A percentile compares a stretch with the other conserved stretches of the same genome.
Evolutionary conservation across 2,113 vertebrate species (phyloP).

Genomic region (Nothoprocta perdicaria): DNA sequence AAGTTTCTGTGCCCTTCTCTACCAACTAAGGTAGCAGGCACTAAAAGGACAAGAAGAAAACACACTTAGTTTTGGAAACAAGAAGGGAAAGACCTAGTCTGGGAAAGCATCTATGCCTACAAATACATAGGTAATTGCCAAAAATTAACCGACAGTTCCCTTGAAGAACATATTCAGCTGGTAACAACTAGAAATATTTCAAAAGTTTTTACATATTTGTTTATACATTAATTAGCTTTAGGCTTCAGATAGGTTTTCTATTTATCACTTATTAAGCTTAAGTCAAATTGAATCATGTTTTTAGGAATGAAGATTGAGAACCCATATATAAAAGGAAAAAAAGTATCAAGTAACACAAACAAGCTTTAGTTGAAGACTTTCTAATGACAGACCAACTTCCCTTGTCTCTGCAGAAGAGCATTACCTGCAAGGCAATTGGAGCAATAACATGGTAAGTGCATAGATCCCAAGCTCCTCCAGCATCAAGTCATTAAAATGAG

Average conservation of each 20-base stretch:
- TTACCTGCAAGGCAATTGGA: not conserved
- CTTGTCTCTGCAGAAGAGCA: not conserved
- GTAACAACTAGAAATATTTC: not conserved
- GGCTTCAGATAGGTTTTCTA: not conserved
- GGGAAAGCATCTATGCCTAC: not conserved
- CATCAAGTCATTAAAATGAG: not conserved
- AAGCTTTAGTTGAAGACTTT: not conserved
- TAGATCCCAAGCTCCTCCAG: not conserved
- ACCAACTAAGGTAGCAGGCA: not conserved
- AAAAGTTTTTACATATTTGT: not conserved
- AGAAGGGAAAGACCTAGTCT: not conserved
- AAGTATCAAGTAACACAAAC: not conserved
- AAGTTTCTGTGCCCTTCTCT: not conserved
- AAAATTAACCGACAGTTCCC: not conserved
- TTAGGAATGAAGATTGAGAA: not conserved
- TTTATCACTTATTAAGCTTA: not conserved
- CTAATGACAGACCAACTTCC: not conserved
- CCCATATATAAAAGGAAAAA: too few species aligned
- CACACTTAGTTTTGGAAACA: not conserved
- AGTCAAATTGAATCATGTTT: not conserved
- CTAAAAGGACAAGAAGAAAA: not conserved
- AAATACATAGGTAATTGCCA: not conserved
- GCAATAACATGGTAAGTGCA: not conserved
- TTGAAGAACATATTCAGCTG: not conserved
- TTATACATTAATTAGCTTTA: not conserved